Conservation (phyloP, 2,797 vertebrate species). For the Clarias pachynema region DNA sequence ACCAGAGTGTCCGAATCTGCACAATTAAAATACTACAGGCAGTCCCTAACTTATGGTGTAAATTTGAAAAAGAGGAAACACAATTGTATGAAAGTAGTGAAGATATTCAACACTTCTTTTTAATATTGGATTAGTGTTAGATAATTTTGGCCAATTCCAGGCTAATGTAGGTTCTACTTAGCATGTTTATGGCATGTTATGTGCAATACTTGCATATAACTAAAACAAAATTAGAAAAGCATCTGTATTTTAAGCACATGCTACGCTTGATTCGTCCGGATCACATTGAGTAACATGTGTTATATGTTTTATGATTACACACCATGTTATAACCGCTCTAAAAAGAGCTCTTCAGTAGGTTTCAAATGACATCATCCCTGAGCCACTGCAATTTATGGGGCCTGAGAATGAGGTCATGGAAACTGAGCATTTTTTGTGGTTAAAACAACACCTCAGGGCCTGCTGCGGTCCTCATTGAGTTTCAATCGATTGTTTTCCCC, state of each 20-base stretch:
- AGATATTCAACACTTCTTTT: too few species aligned
- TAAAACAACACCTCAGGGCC: background rate
- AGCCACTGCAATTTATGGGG: background rate
- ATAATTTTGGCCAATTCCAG: too few species aligned
- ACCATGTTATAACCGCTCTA: background rate
- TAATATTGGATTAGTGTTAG: too few species aligned
- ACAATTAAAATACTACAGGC: background rate
- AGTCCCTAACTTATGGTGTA: too few species aligned
- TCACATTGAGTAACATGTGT: background rate
- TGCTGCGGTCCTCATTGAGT: too few species aligned
- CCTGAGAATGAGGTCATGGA: background rate
- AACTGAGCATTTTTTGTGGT: background rate
- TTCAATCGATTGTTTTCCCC: background rate
- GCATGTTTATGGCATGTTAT: too few species aligned
- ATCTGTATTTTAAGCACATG: background rate
- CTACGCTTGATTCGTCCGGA: background rate
- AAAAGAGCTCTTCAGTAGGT: background rate
- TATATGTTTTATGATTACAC: background rate
- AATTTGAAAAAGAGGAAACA: too few species aligned
- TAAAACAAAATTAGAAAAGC: too few species aligned
- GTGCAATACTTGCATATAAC: too few species aligned
- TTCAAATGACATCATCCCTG: background rate
- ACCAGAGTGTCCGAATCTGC: background rate
- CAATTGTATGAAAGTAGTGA: too few species aligned
- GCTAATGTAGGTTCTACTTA: too few species aligned